phyloP scores from a whole-genome alignment of 2,113 vertebrate genomes.

The Bubo bubo region DNA sequence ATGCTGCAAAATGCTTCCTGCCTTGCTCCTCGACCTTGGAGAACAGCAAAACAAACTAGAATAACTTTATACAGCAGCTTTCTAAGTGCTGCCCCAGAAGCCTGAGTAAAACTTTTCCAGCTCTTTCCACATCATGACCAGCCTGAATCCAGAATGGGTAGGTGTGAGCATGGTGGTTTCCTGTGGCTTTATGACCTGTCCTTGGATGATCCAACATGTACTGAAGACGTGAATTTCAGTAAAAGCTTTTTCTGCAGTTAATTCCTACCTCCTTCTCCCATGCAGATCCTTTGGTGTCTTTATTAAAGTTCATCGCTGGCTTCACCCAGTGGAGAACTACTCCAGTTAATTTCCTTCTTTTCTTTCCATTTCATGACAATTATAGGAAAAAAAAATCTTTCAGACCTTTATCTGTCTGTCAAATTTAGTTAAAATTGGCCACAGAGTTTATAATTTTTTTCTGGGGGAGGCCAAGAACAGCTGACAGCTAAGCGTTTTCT shows the following conservation, averaged over 20 bases:
- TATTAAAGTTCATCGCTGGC: not conserved
- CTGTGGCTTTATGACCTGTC: not conserved
- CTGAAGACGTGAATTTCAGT: not conserved
- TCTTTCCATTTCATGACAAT: not conserved
- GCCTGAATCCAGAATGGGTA: not conserved
- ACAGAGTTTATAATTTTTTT: not conserved
- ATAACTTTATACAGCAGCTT: not conserved
- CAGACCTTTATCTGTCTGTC: not conserved
- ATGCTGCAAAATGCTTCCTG: not conserved
- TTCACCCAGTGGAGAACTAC: not conserved
- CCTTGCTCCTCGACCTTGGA: not conserved
- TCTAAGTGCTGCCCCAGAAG: not conserved
- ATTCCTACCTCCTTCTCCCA: not conserved
- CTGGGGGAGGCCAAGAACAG: not conserved
- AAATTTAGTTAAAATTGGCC: not conserved
- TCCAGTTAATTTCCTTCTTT: not conserved
- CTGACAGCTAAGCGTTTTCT: not conserved
- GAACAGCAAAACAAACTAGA: not conserved
- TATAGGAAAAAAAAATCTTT: not conserved
- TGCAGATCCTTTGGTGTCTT: not conserved
- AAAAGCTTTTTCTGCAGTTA: not conserved
- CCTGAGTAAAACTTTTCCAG: not conserved
- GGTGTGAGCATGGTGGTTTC: not conserved
- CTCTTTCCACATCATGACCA: rapidly evolving
- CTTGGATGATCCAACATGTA: not conserved